Base-by-base conservation (phyloP, 2,888 invertebrate genomes). In the Clivina fossor region DNA sequence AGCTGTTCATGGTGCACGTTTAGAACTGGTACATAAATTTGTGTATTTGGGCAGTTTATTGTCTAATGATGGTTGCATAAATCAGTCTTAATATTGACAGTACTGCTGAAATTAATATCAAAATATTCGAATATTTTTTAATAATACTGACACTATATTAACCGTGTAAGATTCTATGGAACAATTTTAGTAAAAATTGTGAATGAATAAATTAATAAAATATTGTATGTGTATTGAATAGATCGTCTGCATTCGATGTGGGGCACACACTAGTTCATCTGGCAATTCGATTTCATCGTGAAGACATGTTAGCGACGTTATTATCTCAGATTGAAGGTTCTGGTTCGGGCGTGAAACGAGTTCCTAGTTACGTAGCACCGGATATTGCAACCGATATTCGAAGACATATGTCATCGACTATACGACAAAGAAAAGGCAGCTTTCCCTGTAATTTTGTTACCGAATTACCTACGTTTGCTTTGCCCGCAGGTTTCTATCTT, bases 181-280 rank as follows among this genome's bases (percentile, higher is more conserved):
- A n/a, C n/a, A n/a, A n/a, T n/a, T n/a, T n/a, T n/a, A n/a, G n/a
- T n/a, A n/a, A n/a, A n/a, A n/a, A n/a, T n/a, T n/a, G n/a, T n/a
- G n/a, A n/a, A n/a, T n/a, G n/a, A n/a, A n/a, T n/a, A n/a, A n/a
- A n/a, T n/a, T n/a, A n/a, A n/a, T n/a, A n/a, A n/a, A n/a, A n/a
- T n/a, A n/a, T n/a, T n/a, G n/a, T n/a, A n/a, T n/a, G n/a, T n/a
- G n/a, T n/a, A n/a, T n/a, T n/a, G n/a, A n/a, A 19, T 37, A 82
- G 93, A 73, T 88, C 88, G 64, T 90, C 93, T 61, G 93, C 93
- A 65, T 96, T 95, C 76, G 93, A 95, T 78, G 84, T 88, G 43
- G 96, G 95, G 3, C 89, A 93, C 76, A 96, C 95, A 62, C 82
- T 97, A 66, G 92, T 96, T 68, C 96, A 97, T 76, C 82, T 97